Base-by-base conservation (phyloP, 2,888 invertebrate genomes). In the Punctoribates punctum region DNA sequence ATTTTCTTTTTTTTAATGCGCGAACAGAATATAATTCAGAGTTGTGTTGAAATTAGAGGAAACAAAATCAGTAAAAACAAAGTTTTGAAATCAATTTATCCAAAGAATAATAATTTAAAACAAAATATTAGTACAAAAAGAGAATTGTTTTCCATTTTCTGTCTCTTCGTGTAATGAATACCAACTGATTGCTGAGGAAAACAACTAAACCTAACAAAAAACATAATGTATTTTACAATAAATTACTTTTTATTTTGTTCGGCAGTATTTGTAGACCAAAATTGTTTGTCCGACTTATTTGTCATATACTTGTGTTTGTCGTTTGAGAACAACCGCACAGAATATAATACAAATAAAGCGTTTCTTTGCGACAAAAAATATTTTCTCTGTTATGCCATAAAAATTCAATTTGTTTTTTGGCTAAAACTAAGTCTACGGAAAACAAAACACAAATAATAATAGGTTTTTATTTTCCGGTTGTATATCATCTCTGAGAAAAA, bases 201-300 rank as follows among this genome's bases (percentile, higher is more conserved):
- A 51, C n/a, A 51, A 51, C 20, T n/a, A 51, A 51, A 51, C 13
- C 42, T 42, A 42, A 5, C 4, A 11, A 42, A 42, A 42, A 42
- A 42, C 42, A 42, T 42, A 51, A 51, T 51, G 20, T 17, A 20
- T 51, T 51, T 51, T 17, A 20, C 51, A n/a, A 51, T 51, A 51
- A 51, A 51, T 51, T 51, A 51, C 51, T 51, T 51, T 51, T n/a
- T 51, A 51, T 51, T 51, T 51, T 42, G 42, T 42, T 42, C n/a
- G 11, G 8, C 42, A 9, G 42, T 51, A 51, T 51, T 51, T 51
- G 51, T 51, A n/a, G 20, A 51, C n/a, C 51, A 42, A 20, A 51
- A 51, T 51, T 51, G 51, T 51, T 51, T 51, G 51, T 20, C 17
- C 9, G 5, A n/a, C 51, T n/a, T 51, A 20, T 51, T 51, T 51